A percentile compares a stretch with the other conserved stretches of the same genome.
Evolutionary conservation across 2,797 vertebrate species (phyloP).

Genomic region (Cyclopterus lumpus): DNA sequence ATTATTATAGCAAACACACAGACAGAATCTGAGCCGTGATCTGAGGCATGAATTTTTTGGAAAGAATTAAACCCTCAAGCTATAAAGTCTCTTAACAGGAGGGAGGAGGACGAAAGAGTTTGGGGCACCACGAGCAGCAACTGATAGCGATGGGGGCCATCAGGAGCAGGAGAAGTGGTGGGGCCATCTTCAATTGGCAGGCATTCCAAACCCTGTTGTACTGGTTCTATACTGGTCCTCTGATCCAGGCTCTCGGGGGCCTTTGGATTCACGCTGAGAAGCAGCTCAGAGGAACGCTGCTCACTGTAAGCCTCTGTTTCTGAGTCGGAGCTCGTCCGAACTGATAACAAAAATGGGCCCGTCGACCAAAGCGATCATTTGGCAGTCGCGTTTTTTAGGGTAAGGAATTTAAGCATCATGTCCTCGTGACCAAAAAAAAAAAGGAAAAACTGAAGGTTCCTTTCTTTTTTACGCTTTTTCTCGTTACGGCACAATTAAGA

Average conservation of each 20-base stretch:
- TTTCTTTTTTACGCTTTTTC: not conserved
- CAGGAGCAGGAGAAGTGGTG: slow-evolving; percentile 34
- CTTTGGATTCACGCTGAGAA: slow-evolving; percentile 14
- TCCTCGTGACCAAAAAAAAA: not conserved
- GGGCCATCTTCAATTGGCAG: slow-evolving; percentile 55
- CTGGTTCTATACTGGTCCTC: slow-evolving; percentile 22
- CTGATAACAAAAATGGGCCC: slow-evolving; percentile 9
- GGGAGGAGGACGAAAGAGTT: slow-evolving; percentile 44
- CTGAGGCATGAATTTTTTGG: slow-evolving; percentile 4
- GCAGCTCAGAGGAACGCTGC: slow-evolving; percentile 10
- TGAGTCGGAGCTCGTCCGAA: not conserved
- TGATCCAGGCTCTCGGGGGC: slow-evolving; percentile 19
- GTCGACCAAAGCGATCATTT: slow-evolving; percentile 9
- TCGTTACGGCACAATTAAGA: not conserved
- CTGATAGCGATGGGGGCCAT: slow-evolving; percentile 50
- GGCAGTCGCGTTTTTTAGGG: slow-evolving; percentile 17
- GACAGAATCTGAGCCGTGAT: slow-evolving; percentile 7
- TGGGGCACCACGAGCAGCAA: slow-evolving; percentile 20
- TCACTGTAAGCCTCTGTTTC: not conserved
- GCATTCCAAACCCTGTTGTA: slow-evolving; percentile 39
- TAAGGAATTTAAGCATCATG: not conserved
- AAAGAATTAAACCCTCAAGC: slow-evolving; percentile 7
- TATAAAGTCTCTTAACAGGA: slow-evolving; percentile 4
- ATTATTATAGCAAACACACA: slow-evolving; percentile 32
- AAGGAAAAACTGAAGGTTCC: not conserved